phyloP scores from a whole-genome alignment of 1,140 invertebrate genomes.

The Drosophila ogumai region DNA sequence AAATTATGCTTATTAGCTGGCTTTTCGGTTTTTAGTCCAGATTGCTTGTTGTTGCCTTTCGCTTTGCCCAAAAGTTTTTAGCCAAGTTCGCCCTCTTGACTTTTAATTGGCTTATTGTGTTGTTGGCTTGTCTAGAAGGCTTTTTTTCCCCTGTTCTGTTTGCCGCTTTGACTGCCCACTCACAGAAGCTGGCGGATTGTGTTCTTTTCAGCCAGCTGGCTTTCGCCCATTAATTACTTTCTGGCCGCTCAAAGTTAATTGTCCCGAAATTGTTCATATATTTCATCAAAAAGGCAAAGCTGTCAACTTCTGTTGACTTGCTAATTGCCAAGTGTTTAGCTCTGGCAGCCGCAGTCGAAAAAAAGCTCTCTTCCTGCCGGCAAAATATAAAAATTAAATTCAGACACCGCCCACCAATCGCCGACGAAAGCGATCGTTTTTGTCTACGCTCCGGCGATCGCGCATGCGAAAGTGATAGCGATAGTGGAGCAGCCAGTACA shows the following conservation, averaged over 20 bases:
- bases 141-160: conserved; percentile 7
- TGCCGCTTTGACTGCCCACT: conserved; percentile 36
- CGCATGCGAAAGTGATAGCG: conserved; percentile 34
- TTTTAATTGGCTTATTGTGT: conserved; percentile 77
- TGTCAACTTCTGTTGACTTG: conserved; percentile 72
- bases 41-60: conserved; percentile 34
- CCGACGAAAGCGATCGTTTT: conserved; percentile 38
- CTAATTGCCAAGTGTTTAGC: conserved; percentile 75
- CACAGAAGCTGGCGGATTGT: conserved; percentile 39
- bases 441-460: conserved; percentile 40
- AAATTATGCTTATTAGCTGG: conserved; percentile 58
- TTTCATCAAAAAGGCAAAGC: conserved; percentile 56
- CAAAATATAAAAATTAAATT: conserved; percentile 17
- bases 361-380: conserved; percentile 4
- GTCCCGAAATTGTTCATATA: conserved; percentile 49
- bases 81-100: conserved; percentile 41
- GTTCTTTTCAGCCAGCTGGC: conserved; percentile 35
- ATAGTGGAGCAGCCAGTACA: conserved; percentile 4
- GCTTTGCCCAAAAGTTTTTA: conserved; percentile 53
- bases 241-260: conserved; percentile 53
- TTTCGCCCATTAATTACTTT: conserved; percentile 41
- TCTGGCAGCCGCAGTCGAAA: conserved; percentile 33
- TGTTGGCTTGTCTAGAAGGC: conserved; percentile 55
- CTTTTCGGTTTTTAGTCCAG: conserved; percentile 6
- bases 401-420: conserved; percentile 43